A percentile compares a stretch with the other conserved stretches of the same genome.
Evolutionary conservation across 2,797 vertebrate genomes (phyloP).

Genomic region (Lepilemur ruficaudatus): DNA sequence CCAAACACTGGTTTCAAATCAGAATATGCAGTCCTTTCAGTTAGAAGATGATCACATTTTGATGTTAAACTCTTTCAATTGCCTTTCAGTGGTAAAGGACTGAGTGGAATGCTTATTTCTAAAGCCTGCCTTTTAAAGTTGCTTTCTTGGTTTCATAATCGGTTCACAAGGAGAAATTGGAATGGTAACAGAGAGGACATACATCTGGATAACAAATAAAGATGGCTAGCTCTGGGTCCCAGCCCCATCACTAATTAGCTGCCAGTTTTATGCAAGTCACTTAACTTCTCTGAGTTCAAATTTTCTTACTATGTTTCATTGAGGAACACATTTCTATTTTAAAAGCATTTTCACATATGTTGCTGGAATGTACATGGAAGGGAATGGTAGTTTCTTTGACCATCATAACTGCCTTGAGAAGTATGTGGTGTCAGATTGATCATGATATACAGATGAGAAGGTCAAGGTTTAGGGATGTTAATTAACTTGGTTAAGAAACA

Average conservation of each 20-base stretch:
- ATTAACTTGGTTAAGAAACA: not conserved
- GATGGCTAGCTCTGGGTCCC: not conserved
- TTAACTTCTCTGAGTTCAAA: not conserved
- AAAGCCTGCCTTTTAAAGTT: not conserved
- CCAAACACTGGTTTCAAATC: not conserved
- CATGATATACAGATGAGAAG: not conserved
- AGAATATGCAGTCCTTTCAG: not conserved
- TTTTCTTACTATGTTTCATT: not conserved
- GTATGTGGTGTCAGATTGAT: not conserved
- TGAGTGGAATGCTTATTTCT: not conserved
- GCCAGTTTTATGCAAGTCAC: not conserved
- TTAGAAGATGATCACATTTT: not conserved
- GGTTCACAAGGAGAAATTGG: constrained; percentile 4
- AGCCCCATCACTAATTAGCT: not conserved
- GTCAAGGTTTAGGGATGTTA: not conserved
- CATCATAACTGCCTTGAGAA: not conserved
- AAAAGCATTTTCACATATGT: constrained; percentile 41
- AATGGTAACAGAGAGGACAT: not conserved
- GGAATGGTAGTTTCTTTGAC: not conserved
- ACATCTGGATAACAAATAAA: not conserved
- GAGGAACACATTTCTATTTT: not conserved
- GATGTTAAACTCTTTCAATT: not conserved
- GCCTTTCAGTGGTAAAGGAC: not conserved
- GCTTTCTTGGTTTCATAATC: not conserved
- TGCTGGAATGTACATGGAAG: not conserved